A percentile compares a stretch with the other conserved stretches of the same genome.
phyloP scores from a whole-genome alignment of 2,113 vertebrate species.

The Bolborhynchus lineola region DNA sequence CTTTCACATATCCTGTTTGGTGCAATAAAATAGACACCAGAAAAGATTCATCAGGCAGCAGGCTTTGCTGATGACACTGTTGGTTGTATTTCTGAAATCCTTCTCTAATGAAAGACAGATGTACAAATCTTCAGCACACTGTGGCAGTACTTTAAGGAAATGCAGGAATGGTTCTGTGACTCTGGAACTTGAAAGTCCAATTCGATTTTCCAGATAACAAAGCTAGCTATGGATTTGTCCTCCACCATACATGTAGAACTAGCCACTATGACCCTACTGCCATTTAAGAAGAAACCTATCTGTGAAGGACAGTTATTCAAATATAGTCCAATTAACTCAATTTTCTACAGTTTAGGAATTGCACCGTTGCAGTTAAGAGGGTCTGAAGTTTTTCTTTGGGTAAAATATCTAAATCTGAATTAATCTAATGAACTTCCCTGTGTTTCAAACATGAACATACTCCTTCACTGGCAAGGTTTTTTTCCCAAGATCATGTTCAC shows the following conservation, averaged over 20 bases:
- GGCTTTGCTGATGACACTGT: conserved; percentile 65
- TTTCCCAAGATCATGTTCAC: neutral
- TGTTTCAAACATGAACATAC: neutral
- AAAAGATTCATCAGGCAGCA: conserved; percentile 52
- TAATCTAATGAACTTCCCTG: neutral
- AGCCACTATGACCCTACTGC: neutral
- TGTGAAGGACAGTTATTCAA: neutral
- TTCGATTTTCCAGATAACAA: neutral
- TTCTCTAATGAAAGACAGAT: conserved; percentile 79
- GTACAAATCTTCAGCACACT: conserved; percentile 58
- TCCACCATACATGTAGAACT: neutral
- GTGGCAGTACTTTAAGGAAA: conserved; percentile 22
- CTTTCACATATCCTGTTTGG: conserved; percentile 24
- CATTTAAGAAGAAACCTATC: neutral
- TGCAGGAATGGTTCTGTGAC: neutral
- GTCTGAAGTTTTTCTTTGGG: neutral
- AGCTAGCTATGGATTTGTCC: neutral
- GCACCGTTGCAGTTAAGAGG: neutral
- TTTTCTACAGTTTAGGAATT: neutral
- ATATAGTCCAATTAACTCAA: neutral
- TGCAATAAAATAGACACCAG: conserved; percentile 31
- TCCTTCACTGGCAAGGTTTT: neutral
- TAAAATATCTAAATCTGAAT: neutral
- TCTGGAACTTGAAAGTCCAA: neutral
- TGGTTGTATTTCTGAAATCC: conserved; percentile 67